A percentile compares a stretch with the other conserved stretches of the same genome.
Evolutionary conservation across 2,797 vertebrate species (phyloP).

Genomic region (Okamejei kenojei): DNA sequence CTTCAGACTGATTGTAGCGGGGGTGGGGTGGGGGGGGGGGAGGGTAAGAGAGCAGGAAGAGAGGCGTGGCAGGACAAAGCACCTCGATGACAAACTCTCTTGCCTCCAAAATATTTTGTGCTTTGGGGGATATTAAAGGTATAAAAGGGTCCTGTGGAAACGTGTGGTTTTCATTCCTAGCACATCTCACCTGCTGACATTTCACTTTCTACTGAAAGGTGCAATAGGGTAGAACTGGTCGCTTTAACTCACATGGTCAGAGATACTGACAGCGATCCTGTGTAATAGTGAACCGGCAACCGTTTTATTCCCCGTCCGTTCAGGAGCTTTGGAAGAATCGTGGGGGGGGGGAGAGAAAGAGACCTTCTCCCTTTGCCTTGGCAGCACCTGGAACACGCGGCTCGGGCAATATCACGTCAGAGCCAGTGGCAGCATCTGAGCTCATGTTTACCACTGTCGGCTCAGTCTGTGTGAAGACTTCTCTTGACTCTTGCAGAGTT

Average conservation of each 20-base stretch:
- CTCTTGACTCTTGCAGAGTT: neutral
- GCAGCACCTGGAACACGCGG: neutral
- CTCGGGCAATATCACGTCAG: neutral
- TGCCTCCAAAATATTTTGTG: neutral
- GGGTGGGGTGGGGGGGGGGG: too few species aligned
- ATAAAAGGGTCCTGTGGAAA: neutral
- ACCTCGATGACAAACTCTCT: too few species aligned
- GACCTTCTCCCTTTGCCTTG: too few species aligned
- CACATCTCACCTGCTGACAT: neutral
- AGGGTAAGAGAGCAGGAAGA: too few species aligned
- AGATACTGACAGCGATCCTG: neutral
- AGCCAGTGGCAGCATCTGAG: neutral
- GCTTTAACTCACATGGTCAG: neutral
- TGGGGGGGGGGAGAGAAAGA: too few species aligned
- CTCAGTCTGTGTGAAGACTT: neutral
- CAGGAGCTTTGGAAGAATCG: neutral
- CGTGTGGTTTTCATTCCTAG: neutral
- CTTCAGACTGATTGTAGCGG: too few species aligned
- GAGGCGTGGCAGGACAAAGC: too few species aligned
- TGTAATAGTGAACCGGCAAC: too few species aligned
- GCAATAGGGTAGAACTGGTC: neutral
- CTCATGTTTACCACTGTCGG: neutral
- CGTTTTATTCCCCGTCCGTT: neutral
- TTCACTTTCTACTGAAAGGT: neutral
- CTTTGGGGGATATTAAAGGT: neutral